These are phyloP conservation scores for Trichonephila clavipes DNA, from an alignment of 1,140 invertebrate genomes.

Conservation along the genomic window DNA sequence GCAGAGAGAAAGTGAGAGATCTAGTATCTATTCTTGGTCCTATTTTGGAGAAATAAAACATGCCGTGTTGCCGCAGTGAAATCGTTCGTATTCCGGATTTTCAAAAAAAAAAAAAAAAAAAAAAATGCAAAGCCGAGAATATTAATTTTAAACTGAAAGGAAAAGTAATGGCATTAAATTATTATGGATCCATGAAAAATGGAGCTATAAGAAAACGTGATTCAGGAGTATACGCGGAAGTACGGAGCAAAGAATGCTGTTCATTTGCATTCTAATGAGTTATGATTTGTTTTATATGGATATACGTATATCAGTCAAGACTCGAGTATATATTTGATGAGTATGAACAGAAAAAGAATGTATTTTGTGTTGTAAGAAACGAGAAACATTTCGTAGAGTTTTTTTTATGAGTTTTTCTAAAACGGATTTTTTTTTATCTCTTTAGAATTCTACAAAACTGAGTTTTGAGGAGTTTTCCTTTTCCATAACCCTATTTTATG, in stretches of 20 bases:
- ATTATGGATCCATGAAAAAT: constrained; percentile 11
- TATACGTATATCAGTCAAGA: too few species aligned
- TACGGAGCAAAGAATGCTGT: background rate
- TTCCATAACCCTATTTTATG: too few species aligned
- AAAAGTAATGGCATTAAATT: constrained; percentile 11
- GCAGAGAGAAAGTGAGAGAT: constrained; percentile 23
- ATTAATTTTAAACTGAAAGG: background rate
- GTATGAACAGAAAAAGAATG: too few species aligned
- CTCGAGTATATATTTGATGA: too few species aligned
- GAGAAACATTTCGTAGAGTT: too few species aligned
- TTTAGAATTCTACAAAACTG: too few species aligned
- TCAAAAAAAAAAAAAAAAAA: constrained; percentile 15
- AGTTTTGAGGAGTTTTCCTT: too few species aligned
- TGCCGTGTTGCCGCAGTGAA: background rate
- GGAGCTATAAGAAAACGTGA: background rate
- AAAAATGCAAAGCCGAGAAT: background rate
- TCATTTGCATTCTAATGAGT: constrained; percentile 25
- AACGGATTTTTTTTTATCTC: too few species aligned
- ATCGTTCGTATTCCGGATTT: background rate
- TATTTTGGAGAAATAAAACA: background rate
- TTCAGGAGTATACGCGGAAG: background rate
- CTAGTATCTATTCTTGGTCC: background rate
- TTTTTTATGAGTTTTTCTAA: too few species aligned
- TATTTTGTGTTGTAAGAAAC: too few species aligned
- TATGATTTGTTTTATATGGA: constrained; percentile 10